A percentile compares a stretch with the other conserved stretches of the same genome.
These are phyloP conservation scores for cattle (Bos taurus) DNA, from an alignment of 2,113 vertebrate genomes.

Conservation along the genomic window DNA sequence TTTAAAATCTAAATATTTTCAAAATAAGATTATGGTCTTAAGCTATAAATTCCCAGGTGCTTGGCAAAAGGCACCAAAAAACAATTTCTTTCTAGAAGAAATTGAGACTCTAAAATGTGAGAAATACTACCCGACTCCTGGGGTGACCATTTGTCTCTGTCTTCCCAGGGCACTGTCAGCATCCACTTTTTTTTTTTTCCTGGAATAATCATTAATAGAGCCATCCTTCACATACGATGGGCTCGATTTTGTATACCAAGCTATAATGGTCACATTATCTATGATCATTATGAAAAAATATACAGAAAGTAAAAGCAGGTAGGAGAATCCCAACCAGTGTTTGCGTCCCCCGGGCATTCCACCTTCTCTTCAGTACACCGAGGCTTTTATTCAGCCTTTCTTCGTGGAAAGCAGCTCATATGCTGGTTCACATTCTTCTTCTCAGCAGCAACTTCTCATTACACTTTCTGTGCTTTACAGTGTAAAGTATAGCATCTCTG, in stretches of 20 bases:
- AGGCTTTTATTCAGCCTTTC: background rate
- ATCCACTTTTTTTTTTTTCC: background rate
- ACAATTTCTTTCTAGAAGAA: background rate
- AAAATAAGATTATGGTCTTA: background rate
- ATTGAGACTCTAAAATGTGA: background rate
- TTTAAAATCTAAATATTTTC: background rate
- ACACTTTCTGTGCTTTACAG: background rate
- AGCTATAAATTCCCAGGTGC: background rate
- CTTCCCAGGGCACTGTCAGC: background rate
- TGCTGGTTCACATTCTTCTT: background rate
- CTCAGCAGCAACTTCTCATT: background rate
- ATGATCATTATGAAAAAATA: background rate
- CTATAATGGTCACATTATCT: background rate
- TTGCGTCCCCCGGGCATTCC: background rate
- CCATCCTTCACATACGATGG: background rate
- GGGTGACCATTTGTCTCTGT: background rate
- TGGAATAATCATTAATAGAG: background rate
- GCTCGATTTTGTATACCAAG: background rate
- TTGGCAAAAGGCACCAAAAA: background rate
- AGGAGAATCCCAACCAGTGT: background rate
- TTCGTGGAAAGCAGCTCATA: background rate
- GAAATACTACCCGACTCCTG: background rate
- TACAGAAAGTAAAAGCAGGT: background rate
- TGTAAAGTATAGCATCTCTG: background rate
- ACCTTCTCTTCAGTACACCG: background rate